Evolutionary conservation across 2,113 vertebrate genomes (phyloP), one percentile per base, ranked within the genome.

Genomic region (Dipodomys ordii): DNA sequence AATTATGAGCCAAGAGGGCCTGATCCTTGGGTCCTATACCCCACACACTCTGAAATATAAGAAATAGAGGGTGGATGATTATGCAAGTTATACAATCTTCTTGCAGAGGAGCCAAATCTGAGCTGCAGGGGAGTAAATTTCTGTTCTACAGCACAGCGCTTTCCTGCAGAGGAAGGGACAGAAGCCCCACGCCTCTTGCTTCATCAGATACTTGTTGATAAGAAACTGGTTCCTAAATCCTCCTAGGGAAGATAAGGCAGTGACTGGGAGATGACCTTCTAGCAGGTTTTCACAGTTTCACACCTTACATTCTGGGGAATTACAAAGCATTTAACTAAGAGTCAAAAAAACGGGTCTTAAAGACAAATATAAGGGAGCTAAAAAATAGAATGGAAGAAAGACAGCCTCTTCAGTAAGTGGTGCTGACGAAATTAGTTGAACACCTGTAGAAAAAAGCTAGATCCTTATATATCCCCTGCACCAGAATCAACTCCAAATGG

Each of bases 151-250:
- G 35, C 49, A 62, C 20, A 19, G 60, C 9, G 87, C 20, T 88
- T 4, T 92, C 83, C 76, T 79, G 53, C 82, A 53, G 18, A 23
- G 10, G 8, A 39, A 6, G 87, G 83, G 73, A 84, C 68, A 81
- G 83, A 74, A 90, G 87, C 20, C 15, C 20, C 39, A 28, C 49
- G 49, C 49, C 49, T 49, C 49, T 74, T 80, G 74, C 6, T 73
- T 81, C 68, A 92, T 74, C 28, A 79, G 76, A 94, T 92, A 69
- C 30, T 71, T 76, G 35, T 44, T 79, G 28, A 76, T 87, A 15
- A 93, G 35, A 88, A 95, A 93, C 53, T 90, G n/a, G 68, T 73
- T 89, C 44, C 72, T 82, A 46, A 87, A 77, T 22, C 32, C 35
- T 88, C 20, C n/a, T 25, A 82, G 4, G n/a, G 46, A 46, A 85